phyloP scores from a whole-genome alignment of 2,888 invertebrate genomes.

The Malacosoma neustria region DNA sequence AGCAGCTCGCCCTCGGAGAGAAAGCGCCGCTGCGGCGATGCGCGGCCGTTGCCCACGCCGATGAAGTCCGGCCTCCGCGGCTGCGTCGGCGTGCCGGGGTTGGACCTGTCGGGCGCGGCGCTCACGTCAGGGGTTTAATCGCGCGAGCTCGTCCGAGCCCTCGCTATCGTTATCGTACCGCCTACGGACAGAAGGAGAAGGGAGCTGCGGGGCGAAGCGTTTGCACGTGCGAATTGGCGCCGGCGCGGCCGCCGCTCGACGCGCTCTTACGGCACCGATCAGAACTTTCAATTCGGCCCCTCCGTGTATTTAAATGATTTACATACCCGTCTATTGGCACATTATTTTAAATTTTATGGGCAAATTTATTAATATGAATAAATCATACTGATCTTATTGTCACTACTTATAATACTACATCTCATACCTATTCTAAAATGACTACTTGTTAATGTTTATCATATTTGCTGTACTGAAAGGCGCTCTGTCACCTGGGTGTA shows the following conservation, averaged over 20 bases:
- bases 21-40: constrained; percentile 84
- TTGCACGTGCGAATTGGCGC: constrained; percentile 47
- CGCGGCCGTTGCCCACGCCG: constrained; percentile 77
- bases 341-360: no score
- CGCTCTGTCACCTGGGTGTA: no score
- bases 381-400: no score
- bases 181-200: constrained; percentile 74
- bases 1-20: constrained; percentile 89
- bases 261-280: constrained; percentile 26
- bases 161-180: constrained; percentile 72
- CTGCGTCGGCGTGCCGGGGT: constrained; percentile 94
- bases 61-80: constrained; percentile 92
- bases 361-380: no score
- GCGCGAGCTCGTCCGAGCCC: constrained; percentile 72
- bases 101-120: constrained; percentile 82
- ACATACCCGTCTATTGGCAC: not conserved
- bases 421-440: no score
- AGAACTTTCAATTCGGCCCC: constrained; percentile 21
- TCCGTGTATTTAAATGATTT: not conserved
- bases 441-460: no score
- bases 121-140: constrained; percentile 71
- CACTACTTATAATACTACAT: no score
- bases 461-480: no score
- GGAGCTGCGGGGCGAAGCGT: constrained; percentile 72
- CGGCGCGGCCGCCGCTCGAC: constrained; percentile 34